Base-by-base conservation (phyloP, 2,888 invertebrate species). In the Theodoxus fluviatilis region DNA sequence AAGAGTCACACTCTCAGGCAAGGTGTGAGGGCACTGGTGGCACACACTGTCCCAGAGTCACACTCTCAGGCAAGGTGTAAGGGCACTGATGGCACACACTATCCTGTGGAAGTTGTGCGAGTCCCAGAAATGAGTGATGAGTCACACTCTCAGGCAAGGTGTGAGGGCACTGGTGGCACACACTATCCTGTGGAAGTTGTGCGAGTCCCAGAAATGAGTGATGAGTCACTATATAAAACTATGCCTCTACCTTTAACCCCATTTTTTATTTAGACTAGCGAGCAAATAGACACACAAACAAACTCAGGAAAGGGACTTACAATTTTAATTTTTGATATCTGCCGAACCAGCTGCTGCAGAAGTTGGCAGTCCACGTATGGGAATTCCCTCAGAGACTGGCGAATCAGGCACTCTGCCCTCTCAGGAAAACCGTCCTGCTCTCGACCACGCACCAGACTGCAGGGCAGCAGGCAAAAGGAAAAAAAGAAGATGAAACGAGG, bases 321-420 rank as follows among this genome's bases (percentile, higher is more conserved):
- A 68, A 85, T 80, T 74, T 78, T 79, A 6, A 81, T 80, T 9
- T 75, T 75, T 7, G 85, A 76, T 4, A 87, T 75, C 61, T 81
- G 83, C 52, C 81, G 69, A 52, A 86, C 83, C 69, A 86, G 79
- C 67, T 84, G 83, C 55, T 83, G 84, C 25, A 87, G 73, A 38
- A 98, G 91, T 12, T 94, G 93, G 79, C 94, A 94, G 83, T 98
- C 96, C 83, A 94, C 90, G 82, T 92, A 95, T 0, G 96, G 95
- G 86, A 97, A 99, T 83, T 94, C 94, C 74, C 94, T 90, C 0
- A 98, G 92, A 65, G 93, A 92, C 84, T 95, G 94, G 68, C 94
- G 91, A 4, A 99, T 88, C 82, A 97, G 92, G 25, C 89, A 86
- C 76, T 93, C 92, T 75, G 91, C 88, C 72, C 81, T 79, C 67